Conservation (phyloP, 2,113 vertebrate species). For the Thermophis baileyi region DNA sequence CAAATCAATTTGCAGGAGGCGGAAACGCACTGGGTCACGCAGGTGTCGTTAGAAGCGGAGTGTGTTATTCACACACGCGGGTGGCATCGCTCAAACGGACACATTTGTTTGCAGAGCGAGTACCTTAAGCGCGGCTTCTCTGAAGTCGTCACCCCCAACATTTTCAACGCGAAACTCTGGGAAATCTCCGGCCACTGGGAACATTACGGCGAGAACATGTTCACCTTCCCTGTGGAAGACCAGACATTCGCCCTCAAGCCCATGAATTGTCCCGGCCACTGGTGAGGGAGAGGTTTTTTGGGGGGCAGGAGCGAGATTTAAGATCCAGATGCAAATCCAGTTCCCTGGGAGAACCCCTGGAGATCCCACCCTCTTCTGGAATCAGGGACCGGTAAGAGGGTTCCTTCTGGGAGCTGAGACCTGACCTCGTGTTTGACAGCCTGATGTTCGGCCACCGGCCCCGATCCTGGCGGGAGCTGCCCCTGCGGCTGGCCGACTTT, state of each 20-base stretch:
- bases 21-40: too few relatives aligned
- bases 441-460: constrained; percentile 89
- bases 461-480: constrained; percentile 90
- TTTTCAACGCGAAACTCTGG: constrained; percentile 85
- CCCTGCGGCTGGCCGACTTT: constrained; percentile 87
- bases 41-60: neutral
- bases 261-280: constrained; percentile 96
- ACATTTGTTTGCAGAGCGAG: constrained; percentile 70
- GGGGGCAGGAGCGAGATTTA: neutral
- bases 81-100: accelerated
- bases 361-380: neutral
- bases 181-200: constrained; percentile 90
- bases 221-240: constrained; percentile 71
- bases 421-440: constrained; percentile 48
- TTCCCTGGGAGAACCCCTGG: too few relatives aligned
- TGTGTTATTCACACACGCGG: neutral
- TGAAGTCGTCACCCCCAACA: constrained; percentile 87
- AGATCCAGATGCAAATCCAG: accelerated
- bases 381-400: accelerated
- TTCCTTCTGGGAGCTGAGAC: neutral
- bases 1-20: too few relatives aligned
- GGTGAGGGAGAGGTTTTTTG: constrained; percentile 65
- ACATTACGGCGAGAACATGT: constrained; percentile 88
- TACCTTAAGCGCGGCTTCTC: constrained; percentile 81
- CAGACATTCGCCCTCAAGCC: constrained; percentile 87